phyloP scores from a whole-genome alignment of 2,888 invertebrate genomes.

The Agriopis marginaria region DNA sequence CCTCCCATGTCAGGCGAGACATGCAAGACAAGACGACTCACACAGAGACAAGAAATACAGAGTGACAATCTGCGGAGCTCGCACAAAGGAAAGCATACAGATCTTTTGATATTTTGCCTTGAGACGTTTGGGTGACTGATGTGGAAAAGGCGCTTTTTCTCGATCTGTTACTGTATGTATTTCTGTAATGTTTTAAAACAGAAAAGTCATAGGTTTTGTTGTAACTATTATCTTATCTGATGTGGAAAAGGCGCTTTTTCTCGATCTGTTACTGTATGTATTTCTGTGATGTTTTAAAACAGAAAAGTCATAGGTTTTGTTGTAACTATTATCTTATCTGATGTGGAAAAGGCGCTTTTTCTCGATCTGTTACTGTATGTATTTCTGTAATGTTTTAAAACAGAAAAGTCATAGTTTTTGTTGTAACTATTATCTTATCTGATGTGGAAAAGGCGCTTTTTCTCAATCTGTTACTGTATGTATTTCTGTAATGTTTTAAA shows the following conservation, averaged over 20 bases:
- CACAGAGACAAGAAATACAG: neutral
- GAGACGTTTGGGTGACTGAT: constrained; percentile 1
- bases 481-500: no score
- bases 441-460: constrained; percentile 1
- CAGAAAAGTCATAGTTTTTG: no score
- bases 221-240: neutral
- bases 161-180: neutral
- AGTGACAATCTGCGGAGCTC: constrained; percentile 14
- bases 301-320: no score
- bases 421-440: neutral
- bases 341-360: neutral
- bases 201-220: no score
- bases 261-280: neutral
- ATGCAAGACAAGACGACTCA: constrained; percentile 6
- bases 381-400: no score
- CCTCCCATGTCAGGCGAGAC: constrained; percentile 20
- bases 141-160: constrained; percentile 1
- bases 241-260: neutral
- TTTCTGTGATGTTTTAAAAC: no score
- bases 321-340: neutral
- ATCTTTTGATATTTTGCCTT: constrained; percentile 23
- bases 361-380: neutral
- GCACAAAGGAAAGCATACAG: constrained; percentile 15
- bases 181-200: no score
- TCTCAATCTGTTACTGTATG: neutral